Conservation (phyloP, 2,888 invertebrate species). For the Dasysyrphus tricinctus region DNA sequence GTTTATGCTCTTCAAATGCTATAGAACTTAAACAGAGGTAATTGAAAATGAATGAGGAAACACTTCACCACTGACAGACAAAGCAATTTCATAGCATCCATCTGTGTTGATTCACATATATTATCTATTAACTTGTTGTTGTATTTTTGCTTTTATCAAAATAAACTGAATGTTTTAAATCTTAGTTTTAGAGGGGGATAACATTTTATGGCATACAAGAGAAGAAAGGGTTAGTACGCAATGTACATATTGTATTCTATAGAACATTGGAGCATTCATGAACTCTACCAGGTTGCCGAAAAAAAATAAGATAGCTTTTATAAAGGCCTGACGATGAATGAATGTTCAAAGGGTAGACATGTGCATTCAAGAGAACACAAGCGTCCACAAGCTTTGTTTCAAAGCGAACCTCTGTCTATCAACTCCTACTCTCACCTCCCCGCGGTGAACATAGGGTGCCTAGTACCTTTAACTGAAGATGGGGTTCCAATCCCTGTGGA, state of each 20-base stretch:
- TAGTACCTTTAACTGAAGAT: too few species aligned
- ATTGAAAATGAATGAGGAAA: constrained; percentile 51
- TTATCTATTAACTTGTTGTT: neutral
- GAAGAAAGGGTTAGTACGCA: neutral
- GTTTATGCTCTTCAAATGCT: constrained; percentile 1
- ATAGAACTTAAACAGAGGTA: constrained; percentile 9
- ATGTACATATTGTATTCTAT: neutral
- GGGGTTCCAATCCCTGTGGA: too few species aligned
- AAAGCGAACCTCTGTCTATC: too few species aligned
- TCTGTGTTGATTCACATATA: neutral
- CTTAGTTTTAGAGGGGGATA: neutral
- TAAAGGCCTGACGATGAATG: too few species aligned
- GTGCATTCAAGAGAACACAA: too few species aligned
- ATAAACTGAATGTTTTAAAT: constrained; percentile 11
- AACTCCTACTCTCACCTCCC: too few species aligned
- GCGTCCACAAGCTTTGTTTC: too few species aligned
- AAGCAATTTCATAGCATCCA: constrained; percentile 14
- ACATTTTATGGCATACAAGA: neutral
- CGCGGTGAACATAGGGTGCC: too few species aligned
- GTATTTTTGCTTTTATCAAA: constrained; percentile 15
- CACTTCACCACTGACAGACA: constrained; percentile 16
- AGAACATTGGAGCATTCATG: too few species aligned
- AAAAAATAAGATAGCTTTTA: neutral
- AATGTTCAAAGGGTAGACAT: too few species aligned
- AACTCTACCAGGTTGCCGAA: neutral